Evolutionary conservation across 2,797 vertebrate species (phyloP).

Genomic region (Hybognathus amarus): DNA sequence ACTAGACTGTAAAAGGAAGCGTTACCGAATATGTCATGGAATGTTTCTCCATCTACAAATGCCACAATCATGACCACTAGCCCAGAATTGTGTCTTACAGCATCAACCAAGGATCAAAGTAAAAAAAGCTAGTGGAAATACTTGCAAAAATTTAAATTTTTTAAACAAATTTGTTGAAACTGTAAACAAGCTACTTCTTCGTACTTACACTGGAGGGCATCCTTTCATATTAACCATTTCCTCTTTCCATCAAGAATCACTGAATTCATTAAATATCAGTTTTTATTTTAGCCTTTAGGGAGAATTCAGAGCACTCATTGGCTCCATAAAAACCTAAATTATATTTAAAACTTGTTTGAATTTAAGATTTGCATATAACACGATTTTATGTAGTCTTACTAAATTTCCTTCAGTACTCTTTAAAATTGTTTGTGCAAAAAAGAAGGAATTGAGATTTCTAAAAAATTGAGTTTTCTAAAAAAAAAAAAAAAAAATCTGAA

Average conservation of each 20-base stretch:
- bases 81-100: neutral
- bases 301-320: neutral
- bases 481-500: too few relatives aligned
- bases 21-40: too few relatives aligned
- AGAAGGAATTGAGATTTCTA: neutral
- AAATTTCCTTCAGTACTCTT: neutral
- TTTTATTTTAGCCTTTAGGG: neutral
- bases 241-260: neutral
- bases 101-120: neutral
- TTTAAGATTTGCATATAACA: neutral
- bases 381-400: neutral
- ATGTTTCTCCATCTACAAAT: neutral
- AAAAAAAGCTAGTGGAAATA: too few relatives aligned
- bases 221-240: neutral
- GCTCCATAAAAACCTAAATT: neutral
- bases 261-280: neutral
- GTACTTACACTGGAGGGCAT: conserved; percentile 15
- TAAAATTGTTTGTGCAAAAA: neutral
- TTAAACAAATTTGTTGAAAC: neutral
- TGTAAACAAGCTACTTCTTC: neutral
- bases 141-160: neutral
- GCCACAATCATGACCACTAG: neutral
- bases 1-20: too few relatives aligned
- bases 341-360: neutral
- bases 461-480: neutral